A percentile compares a stretch with the other conserved stretches of the same genome.
Evolutionary conservation across 2,888 invertebrate species (phyloP).

Genomic region (Chymomyza caudatula): DNA sequence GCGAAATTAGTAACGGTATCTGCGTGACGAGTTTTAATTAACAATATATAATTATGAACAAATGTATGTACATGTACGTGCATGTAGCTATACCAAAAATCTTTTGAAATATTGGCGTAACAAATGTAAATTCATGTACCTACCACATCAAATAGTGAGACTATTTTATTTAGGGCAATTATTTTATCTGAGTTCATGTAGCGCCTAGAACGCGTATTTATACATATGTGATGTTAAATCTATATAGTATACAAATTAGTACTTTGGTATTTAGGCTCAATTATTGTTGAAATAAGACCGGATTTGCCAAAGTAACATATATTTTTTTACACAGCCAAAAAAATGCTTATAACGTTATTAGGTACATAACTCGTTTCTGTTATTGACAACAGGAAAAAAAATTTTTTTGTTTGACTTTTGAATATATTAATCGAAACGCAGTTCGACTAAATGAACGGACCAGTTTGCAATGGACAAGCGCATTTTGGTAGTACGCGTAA

Average conservation of each 20-base stretch:
- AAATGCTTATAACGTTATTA: background rate
- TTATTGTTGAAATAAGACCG: background rate
- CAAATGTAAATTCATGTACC: background rate
- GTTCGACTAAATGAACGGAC: conserved; percentile 9
- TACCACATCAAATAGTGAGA: background rate
- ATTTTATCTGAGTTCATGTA: background rate
- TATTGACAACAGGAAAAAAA: background rate
- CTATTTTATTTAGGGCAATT: background rate
- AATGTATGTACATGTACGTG: background rate
- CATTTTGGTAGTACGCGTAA: conserved; percentile 34
- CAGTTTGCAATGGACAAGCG: conserved; percentile 14
- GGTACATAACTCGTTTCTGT: background rate
- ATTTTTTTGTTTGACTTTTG: background rate
- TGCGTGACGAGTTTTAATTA: conserved; percentile 35
- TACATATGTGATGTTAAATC: too few species aligned
- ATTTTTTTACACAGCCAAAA: background rate
- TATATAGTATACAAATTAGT: background rate
- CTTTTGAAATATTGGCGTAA: background rate
- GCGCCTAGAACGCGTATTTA: too few species aligned
- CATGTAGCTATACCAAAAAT: background rate
- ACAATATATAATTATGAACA: background rate
- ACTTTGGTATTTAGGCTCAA: background rate
- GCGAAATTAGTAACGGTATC: conserved; percentile 27
- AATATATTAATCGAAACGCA: background rate
- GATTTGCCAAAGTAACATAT: background rate